A percentile compares a stretch with the other conserved stretches of the same genome.
Evolutionary conservation across 2,113 vertebrate genomes (phyloP).

Genomic region (Haemorhous mexicanus): DNA sequence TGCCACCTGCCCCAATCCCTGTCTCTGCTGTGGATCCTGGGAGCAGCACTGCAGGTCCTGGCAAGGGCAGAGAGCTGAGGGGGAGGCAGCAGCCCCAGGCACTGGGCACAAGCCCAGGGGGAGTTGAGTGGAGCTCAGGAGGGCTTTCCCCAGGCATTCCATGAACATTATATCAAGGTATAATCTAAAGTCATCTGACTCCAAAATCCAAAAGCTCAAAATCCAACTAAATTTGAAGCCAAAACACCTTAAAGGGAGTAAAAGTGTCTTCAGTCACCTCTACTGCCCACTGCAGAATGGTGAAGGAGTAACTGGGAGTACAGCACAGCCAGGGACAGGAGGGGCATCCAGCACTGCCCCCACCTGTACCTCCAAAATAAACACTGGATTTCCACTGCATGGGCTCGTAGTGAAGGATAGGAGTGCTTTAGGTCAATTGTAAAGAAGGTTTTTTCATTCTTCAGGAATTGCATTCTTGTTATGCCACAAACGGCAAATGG

Average conservation of each 20-base stretch:
- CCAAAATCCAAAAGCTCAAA: neutral
- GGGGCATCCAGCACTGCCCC: neutral
- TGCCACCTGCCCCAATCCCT: rapidly evolving
- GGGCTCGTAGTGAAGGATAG: neutral
- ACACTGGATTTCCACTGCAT: neutral
- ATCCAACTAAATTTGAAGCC: neutral
- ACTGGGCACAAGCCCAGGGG: neutral
- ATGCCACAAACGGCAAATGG: rapidly evolving
- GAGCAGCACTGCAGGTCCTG: neutral
- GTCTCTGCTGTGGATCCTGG: neutral
- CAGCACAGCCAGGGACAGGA: neutral
- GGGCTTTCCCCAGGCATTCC: neutral
- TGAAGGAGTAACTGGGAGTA: neutral
- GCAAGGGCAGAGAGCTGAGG: neutral
- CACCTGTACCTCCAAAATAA: neutral
- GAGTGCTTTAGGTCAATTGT: neutral
- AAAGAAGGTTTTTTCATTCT: neutral
- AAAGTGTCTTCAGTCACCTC: neutral
- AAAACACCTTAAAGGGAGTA: neutral
- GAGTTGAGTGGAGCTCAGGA: neutral
- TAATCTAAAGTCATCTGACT: neutral
- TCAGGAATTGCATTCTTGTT: neutral
- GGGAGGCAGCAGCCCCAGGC: neutral
- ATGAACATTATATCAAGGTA: neutral
- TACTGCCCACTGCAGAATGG: rapidly evolving